phyloP scores from a whole-genome alignment of 2,888 invertebrate species.

The Xestoiulus laeticollis region DNA sequence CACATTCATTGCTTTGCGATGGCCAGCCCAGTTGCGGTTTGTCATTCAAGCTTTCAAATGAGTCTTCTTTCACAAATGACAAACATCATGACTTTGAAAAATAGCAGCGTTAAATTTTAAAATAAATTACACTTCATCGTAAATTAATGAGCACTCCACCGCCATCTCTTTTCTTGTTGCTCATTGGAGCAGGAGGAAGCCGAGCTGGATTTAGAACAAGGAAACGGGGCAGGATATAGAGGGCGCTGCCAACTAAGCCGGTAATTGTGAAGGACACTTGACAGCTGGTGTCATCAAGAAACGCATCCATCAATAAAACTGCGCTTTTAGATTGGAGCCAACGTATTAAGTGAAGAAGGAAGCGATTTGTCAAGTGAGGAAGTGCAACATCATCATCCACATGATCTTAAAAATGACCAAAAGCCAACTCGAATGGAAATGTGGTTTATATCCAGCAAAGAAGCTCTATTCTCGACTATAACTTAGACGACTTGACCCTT shows the following conservation, averaged over 20 bases:
- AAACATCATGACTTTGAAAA: conserved; percentile 21
- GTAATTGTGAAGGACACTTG: conserved; percentile 43
- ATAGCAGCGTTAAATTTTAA: conserved; percentile 17
- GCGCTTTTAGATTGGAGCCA: conserved; percentile 43
- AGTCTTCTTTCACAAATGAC: conserved; percentile 43
- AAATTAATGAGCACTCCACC: conserved; percentile 41
- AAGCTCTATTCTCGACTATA: neutral
- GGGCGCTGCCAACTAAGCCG: conserved; percentile 32
- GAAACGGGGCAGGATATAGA: conserved; percentile 30
- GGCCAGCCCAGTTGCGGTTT: conserved; percentile 38
- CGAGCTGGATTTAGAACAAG: neutral
- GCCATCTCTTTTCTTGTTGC: conserved; percentile 15
- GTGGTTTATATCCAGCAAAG: conserved; percentile 29
- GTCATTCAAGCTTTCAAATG: conserved; percentile 31
- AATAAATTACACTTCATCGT: conserved; percentile 40
- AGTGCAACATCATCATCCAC: conserved; percentile 39
- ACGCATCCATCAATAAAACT: conserved; percentile 43
- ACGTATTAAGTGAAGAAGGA: conserved; percentile 43
- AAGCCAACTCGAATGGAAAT: conserved; percentile 23
- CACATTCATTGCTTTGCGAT: neutral
- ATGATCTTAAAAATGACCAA: conserved; percentile 40
- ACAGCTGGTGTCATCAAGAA: conserved; percentile 43
- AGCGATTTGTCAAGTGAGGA: conserved; percentile 43
- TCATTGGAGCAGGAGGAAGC: neutral
- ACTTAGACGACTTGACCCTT: conserved; percentile 21